Evolutionary conservation across 2,888 invertebrate genomes (phyloP).

Genomic region (Tridacna crocea): DNA sequence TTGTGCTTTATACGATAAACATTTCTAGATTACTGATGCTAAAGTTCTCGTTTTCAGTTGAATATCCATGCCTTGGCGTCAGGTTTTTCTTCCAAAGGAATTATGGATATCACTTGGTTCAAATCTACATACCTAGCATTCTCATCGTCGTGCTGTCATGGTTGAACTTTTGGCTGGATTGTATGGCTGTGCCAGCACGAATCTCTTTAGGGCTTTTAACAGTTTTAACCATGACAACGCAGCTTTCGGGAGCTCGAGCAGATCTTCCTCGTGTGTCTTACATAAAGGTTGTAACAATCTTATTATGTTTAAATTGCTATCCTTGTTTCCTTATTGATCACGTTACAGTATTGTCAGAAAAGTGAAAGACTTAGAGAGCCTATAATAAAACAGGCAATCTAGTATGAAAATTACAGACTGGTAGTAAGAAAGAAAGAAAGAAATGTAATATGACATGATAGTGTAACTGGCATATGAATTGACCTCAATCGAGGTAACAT

Average conservation of each 20-base stretch:
- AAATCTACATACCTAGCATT: slow-evolving; percentile 63
- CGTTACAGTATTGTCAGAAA: no score
- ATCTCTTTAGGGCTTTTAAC: slow-evolving; percentile 70
- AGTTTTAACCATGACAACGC: slow-evolving; percentile 73
- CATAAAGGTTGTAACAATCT: slow-evolving; percentile 39
- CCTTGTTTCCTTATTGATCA: no score
- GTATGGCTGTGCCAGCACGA: slow-evolving; percentile 68
- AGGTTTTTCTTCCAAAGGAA: slow-evolving; percentile 51
- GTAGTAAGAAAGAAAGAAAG: no score
- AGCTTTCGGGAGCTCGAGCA: slow-evolving; percentile 63
- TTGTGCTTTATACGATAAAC: no score
- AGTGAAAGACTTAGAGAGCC: no score
- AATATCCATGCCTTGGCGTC: slow-evolving; percentile 60
- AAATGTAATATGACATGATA: no score
- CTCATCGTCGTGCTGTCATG: slow-evolving; percentile 67
- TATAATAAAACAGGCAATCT: no score
- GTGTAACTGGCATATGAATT: no score
- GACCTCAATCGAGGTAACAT: no score
- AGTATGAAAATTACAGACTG: no score
- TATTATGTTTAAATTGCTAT: not conserved
- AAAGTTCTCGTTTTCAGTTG: slow-evolving; percentile 53
- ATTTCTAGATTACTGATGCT: no score
- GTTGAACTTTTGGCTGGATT: slow-evolving; percentile 70
- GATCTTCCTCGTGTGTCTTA: slow-evolving; percentile 64
- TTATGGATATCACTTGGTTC: slow-evolving; percentile 59